Evolutionary conservation across 2,888 invertebrate genomes (phyloP).

Genomic region (Aphrophora alni): DNA sequence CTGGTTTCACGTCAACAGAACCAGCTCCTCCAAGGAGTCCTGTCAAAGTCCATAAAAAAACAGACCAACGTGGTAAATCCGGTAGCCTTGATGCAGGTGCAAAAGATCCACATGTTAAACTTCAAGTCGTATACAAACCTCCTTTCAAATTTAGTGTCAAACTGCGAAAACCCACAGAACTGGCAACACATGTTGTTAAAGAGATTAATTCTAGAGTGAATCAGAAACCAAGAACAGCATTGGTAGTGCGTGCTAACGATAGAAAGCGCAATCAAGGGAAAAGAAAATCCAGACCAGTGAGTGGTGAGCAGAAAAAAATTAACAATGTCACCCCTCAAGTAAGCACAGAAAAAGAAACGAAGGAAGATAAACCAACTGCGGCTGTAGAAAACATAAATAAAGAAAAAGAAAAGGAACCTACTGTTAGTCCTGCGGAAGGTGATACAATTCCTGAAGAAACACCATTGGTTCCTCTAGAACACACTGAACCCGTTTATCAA

Average conservation of each 20-base stretch:
- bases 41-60: conserved; percentile 35
- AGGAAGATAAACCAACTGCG: neutral
- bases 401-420: conserved; percentile 17
- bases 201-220: conserved; percentile 47
- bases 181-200: conserved; percentile 49
- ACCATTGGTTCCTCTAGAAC: conserved; percentile 7
- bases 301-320: conserved; percentile 23
- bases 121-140: conserved; percentile 87
- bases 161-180: conserved; percentile 57
- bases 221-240: conserved; percentile 40
- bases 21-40: conserved; percentile 14
- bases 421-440: neutral
- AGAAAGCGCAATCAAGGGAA: conserved; percentile 42
- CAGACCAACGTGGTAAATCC: conserved; percentile 47
- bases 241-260: conserved; percentile 40
- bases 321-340: conserved; percentile 12
- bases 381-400: conserved; percentile 21
- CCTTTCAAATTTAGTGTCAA: conserved; percentile 87
- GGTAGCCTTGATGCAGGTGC: conserved; percentile 34
- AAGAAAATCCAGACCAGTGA: conserved; percentile 39
- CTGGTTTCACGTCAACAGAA: conserved; percentile 61
- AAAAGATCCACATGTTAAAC: conserved; percentile 65
- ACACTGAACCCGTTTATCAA: conserved; percentile 44
- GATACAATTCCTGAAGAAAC: neutral
- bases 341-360: conserved; percentile 7